Percentiles rank a stretch among this genome's conserved stretches.
Evolutionary conservation across 2,797 vertebrate genomes (phyloP).

Genomic region (Poecilia gillii): DNA sequence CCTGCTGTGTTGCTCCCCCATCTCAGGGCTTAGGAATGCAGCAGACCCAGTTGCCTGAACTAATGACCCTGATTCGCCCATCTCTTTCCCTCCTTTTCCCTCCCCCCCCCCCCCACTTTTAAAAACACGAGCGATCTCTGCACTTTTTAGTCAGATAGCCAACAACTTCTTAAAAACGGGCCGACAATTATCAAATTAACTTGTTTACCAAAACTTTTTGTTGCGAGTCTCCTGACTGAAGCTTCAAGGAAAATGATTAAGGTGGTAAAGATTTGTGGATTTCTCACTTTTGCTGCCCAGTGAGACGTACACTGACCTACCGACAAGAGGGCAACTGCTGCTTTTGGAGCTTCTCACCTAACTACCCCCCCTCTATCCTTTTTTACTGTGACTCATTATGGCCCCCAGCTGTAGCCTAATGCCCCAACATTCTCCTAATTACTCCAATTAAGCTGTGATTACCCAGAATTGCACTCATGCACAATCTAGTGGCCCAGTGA

Average conservation of each 20-base stretch:
- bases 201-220: conserved; percentile 36
- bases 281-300: conserved; percentile 30
- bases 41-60: conserved; percentile 86
- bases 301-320: conserved; percentile 53
- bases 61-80: conserved; percentile 85
- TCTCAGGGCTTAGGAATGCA: conserved; percentile 85
- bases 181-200: background rate
- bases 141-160: conserved; percentile 23
- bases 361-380: conserved; percentile 40
- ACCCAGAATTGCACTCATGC: conserved; percentile 83
- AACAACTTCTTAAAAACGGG: background rate
- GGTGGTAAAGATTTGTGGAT: background rate
- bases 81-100: conserved; percentile 71
- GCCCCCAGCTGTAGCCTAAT: conserved; percentile 84
- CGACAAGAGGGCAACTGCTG: conserved; percentile 68
- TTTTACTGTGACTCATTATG: conserved; percentile 70
- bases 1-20: conserved; percentile 83
- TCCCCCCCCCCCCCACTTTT: conserved; percentile 43
- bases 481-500: conserved; percentile 68
- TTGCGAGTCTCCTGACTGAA: background rate
- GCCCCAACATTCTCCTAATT: conserved; percentile 84
- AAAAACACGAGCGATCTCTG: conserved; percentile 46
- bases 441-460: conserved; percentile 86
- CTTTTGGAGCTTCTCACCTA: conserved; percentile 67
- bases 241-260: background rate